These are phyloP conservation scores for Nipponacmea schrenckii DNA, from an alignment of 2,888 invertebrate genomes.

Conservation along the genomic window DNA sequence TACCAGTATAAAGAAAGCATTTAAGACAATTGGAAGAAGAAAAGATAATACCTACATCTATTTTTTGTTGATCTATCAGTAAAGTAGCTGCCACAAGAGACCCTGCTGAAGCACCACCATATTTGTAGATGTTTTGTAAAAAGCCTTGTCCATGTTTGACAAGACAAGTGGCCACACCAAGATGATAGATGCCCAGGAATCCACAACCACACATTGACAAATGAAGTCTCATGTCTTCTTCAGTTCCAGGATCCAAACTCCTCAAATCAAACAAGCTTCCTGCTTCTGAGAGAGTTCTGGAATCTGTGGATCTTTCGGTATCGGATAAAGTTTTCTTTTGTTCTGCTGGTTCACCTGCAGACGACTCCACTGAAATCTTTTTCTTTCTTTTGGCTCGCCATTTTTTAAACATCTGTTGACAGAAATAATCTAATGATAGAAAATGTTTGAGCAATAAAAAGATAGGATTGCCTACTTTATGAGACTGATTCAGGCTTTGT, in stretches of 20 bases:
- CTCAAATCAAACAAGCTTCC: constrained; percentile 3
- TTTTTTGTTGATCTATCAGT: constrained; percentile 64
- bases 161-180: constrained; percentile 96
- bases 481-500: too few relatives aligned
- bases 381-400: too few relatives aligned
- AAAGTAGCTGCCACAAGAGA: constrained; percentile 84
- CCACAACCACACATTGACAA: constrained; percentile 98
- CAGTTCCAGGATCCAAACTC: not conserved
- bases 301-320: not conserved
- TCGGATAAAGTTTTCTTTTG: not conserved
- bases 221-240: constrained; percentile 23
- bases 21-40: too few relatives aligned
- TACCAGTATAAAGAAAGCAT: too few relatives aligned
- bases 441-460: too few relatives aligned
- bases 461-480: too few relatives aligned
- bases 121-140: constrained; percentile 51
- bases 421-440: too few relatives aligned
- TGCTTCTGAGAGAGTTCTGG: not conserved
- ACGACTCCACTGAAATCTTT: too few relatives aligned
- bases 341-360: not conserved
- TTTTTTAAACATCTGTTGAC: too few relatives aligned
- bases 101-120: constrained; percentile 84
- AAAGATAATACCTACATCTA: constrained; percentile 35
- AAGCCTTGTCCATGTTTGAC: constrained; percentile 94
- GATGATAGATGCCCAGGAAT: constrained; percentile 97